These are phyloP conservation scores for Saccostrea cuccullata DNA, from an alignment of 1,140 invertebrate genomes.

Conservation along the genomic window DNA sequence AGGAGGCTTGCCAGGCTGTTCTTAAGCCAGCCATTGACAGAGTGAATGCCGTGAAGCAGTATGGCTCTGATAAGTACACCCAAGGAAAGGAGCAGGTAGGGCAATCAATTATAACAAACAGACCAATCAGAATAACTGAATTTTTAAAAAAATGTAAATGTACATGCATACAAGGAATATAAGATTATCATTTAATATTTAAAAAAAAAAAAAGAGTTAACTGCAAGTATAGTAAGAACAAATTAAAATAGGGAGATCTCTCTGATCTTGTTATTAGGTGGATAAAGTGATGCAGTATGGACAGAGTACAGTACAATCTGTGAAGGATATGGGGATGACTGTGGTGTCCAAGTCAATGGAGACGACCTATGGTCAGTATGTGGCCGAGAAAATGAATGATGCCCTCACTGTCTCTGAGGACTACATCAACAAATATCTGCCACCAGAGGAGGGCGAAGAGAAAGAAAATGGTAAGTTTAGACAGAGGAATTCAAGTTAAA, in stretches of 20 bases:
- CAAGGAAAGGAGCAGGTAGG: conserved; percentile 48
- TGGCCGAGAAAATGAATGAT: conserved; percentile 61
- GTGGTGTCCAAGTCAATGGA: conserved; percentile 61
- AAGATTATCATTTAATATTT: too few relatives aligned
- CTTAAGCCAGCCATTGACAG: conserved; percentile 64
- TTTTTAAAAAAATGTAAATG: too few relatives aligned
- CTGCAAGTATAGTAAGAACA: too few relatives aligned
- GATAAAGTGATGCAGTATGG: conserved; percentile 54
- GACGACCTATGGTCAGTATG: conserved; percentile 64
- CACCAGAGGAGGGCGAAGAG: conserved; percentile 59
- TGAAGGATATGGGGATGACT: conserved; percentile 63
- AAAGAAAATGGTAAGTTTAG: neutral
- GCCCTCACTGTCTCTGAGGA: conserved; percentile 64
- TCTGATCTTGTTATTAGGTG: conserved; percentile 40
- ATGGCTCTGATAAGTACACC: conserved; percentile 57
- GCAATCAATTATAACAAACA: neutral
- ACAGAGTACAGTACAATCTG: conserved; percentile 50
- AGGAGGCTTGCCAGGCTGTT: conserved; percentile 55
- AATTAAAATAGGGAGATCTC: too few relatives aligned
- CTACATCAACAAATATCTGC: conserved; percentile 69
- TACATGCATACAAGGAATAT: too few relatives aligned
- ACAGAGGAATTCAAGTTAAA: too few relatives aligned
- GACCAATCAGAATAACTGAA: too few relatives aligned
- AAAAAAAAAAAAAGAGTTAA: too few relatives aligned
- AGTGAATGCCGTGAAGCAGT: conserved; percentile 61